A percentile compares a stretch with the other conserved stretches of the same genome.
These are phyloP conservation scores for Emydoidea blandingii DNA, from an alignment of 2,797 vertebrate species.

Conservation along the genomic window DNA sequence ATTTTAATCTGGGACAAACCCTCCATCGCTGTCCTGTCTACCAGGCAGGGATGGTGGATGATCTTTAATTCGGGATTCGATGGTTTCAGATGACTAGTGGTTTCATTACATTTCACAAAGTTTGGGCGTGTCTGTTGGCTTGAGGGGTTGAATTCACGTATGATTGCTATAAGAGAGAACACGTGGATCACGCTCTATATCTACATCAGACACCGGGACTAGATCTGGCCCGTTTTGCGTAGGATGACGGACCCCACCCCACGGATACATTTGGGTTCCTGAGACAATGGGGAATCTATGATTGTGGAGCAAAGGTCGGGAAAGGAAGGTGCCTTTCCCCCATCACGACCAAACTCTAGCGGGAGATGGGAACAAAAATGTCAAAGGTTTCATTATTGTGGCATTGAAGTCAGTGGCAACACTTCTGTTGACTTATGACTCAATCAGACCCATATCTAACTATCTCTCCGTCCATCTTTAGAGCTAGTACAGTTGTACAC, in stretches of 20 bases:
- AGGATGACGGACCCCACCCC: no score
- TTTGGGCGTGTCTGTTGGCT: neutral
- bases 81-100: neutral
- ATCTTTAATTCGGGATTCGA: neutral
- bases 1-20: neutral
- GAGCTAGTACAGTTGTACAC: neutral
- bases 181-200: no score
- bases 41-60: neutral
- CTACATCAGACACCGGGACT: neutral
- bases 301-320: neutral
- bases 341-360: neutral
- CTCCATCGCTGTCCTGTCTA: neutral
- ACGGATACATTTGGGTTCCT: neutral
- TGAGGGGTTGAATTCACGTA: neutral
- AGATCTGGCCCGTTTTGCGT: neutral
- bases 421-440: neutral
- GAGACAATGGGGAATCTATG: neutral
- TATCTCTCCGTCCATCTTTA: no score
- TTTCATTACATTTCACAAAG: neutral
- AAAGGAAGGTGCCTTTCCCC: neutral
- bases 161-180: rapidly evolving
- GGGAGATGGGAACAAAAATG: neutral
- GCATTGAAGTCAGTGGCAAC: neutral
- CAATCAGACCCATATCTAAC: neutral
- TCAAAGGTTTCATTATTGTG: neutral